Evolutionary conservation across 2,113 vertebrate species (phyloP), one percentile per base, ranked within the genome.

Genomic region (Osmerus eperlanus): DNA sequence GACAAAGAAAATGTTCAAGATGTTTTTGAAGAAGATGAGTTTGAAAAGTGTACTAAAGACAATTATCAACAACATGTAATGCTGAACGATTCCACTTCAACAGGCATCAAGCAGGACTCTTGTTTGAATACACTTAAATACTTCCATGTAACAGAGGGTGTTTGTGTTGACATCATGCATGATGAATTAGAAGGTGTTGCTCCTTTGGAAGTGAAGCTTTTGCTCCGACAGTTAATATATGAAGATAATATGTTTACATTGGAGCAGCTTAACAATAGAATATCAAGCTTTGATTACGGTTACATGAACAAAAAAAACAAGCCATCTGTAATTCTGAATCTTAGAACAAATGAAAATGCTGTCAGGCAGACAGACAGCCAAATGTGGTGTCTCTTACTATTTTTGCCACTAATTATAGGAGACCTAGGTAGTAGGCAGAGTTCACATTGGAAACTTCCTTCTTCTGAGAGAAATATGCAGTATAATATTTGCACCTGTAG

Each of bases 11-110:
- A 13, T 61, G 54, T 60, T 7, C 53, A 74, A 18, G 6, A 7
- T 53, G 70, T 75, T 2, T 81, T 67, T 73, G 58, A 76, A 67
- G 73, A 81, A n/a, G 36, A 77, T 68, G 7, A 68, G 3, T 15
- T 29, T 7, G 72, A 78, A 51, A n/a, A 16, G 4, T 52, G 25
- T 25, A 66, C 25, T 19, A 65, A 25, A 52, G 15, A n/a, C 3
- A 74, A 56, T 19, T 78, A 72, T 59, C 4, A 66, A 56, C 2
- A 73, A 54, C 59, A 75, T 71, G 25, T 25, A 25, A 12, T 21
- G 3, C 25, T 36, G 0, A 75, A 75, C 16, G 18, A 69, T 74
- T 6, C n/a, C 4, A 69, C 29, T 41, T 21, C 29, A 63, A 75
- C 67, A 7, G 67, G 67, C 23, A 55, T 70, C 19, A 70, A 65